Evolutionary conservation across 2,797 vertebrate genomes (phyloP).

Genomic region (Micropoecilia bifurca): DNA sequence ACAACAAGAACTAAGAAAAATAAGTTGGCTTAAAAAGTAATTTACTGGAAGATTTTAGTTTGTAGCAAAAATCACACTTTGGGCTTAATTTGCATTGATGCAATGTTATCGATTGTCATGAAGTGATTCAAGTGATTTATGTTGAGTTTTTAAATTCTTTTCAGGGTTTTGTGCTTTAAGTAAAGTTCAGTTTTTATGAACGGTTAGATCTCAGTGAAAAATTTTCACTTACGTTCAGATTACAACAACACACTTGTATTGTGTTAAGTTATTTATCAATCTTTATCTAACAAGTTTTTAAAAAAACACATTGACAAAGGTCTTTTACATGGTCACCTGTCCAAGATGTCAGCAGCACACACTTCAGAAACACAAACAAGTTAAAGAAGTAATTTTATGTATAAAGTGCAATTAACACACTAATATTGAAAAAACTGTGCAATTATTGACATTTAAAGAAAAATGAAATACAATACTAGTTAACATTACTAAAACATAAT

Average conservation of each 20-base stretch:
- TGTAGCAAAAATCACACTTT: neutral
- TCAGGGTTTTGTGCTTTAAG: neutral
- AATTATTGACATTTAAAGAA: too few relatives aligned
- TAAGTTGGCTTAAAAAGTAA: neutral
- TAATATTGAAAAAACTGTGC: too few relatives aligned
- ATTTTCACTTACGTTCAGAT: neutral
- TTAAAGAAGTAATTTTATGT: too few relatives aligned
- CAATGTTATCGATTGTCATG: neutral
- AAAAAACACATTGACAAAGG: too few relatives aligned
- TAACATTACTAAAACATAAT: too few relatives aligned
- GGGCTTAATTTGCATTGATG: neutral
- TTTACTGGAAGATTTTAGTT: neutral
- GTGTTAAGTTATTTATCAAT: too few relatives aligned
- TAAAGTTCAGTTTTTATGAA: neutral
- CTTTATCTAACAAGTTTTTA: too few relatives aligned
- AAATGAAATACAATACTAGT: too few relatives aligned
- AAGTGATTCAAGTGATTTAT: neutral
- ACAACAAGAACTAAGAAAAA: neutral
- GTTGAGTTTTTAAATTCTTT: neutral
- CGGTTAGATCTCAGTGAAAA: neutral
- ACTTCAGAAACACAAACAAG: too few relatives aligned
- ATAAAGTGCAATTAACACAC: too few relatives aligned
- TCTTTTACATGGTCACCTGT: too few relatives aligned
- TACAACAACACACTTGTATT: neutral
- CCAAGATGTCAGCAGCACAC: too few relatives aligned